These are phyloP conservation scores for Astur gentilis DNA, from an alignment of 2,113 vertebrate species.

Conservation along the genomic window DNA sequence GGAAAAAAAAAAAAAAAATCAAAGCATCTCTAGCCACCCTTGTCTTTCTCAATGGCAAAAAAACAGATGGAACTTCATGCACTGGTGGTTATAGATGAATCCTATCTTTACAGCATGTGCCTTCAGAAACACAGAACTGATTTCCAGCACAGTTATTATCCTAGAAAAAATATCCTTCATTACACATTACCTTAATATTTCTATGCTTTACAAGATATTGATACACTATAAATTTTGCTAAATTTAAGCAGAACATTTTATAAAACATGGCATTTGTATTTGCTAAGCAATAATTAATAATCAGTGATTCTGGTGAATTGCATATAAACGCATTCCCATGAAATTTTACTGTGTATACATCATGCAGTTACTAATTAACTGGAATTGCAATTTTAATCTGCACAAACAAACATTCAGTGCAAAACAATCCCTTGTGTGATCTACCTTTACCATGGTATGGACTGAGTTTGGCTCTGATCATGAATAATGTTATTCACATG, in stretches of 20 bases:
- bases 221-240: not conserved
- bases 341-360: not conserved
- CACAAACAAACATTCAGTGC: not conserved
- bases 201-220: not conserved
- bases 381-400: not conserved
- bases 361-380: not conserved
- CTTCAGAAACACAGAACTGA: not conserved
- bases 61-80: not conserved
- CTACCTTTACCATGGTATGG: not conserved
- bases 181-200: not conserved
- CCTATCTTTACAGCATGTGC: not conserved
- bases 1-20: too few species aligned
- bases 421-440: not conserved
- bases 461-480: not conserved
- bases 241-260: not conserved
- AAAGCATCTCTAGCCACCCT: not conserved
- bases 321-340: not conserved
- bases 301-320: not conserved
- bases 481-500: not conserved
- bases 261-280: not conserved
- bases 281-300: slow-evolving; percentile 35
- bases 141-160: not conserved
- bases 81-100: not conserved
- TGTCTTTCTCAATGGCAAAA: not conserved
- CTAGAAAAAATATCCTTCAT: not conserved